Conservation (phyloP, 1,140 invertebrate species). For the Hypsibius dujardini region DNA sequence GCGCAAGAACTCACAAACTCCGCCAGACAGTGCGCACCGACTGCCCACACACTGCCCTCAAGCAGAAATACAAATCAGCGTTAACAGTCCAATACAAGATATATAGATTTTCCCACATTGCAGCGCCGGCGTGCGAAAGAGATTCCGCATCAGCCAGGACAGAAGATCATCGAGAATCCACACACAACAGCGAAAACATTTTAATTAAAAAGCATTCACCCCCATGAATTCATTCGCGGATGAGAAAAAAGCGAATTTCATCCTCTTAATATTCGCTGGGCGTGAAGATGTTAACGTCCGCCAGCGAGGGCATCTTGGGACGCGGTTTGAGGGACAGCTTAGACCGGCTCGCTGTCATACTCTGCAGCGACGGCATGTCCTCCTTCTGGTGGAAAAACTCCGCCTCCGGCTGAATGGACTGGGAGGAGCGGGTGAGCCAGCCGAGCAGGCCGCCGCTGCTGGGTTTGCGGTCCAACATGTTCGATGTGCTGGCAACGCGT, state of each 20-base stretch:
- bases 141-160: background rate
- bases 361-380: background rate
- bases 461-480: background rate
- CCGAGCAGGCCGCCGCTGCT: background rate
- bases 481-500: background rate
- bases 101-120: background rate
- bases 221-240: background rate
- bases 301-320: background rate
- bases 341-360: background rate
- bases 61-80: no score
- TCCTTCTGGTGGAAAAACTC: conserved; percentile 10
- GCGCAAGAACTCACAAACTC: no score
- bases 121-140: background rate
- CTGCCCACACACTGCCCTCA: no score
- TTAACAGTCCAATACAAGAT: no score
- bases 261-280: conserved; percentile 11
- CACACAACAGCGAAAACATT: background rate
- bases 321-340: background rate
- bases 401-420: background rate
- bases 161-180: background rate
- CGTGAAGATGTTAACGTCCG: conserved; percentile 5
- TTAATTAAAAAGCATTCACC: background rate
- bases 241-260: background rate
- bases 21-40: no score
- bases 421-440: background rate